Conservation (phyloP, 2,888 invertebrate species). For the Tribolium freemani region DNA sequence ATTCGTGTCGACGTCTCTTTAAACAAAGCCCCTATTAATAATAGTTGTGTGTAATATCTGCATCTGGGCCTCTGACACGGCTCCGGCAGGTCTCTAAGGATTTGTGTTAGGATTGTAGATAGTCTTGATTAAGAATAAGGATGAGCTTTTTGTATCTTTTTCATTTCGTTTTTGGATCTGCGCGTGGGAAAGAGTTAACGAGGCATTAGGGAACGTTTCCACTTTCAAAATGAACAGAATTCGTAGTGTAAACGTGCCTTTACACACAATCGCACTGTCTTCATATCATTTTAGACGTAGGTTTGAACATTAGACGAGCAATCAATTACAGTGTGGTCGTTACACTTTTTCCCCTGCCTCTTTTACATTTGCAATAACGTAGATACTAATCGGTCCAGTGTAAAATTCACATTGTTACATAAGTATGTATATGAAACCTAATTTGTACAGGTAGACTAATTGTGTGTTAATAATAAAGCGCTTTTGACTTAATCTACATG, state of each 20-base stretch:
- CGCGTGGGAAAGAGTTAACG: constrained; percentile 49
- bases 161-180: constrained; percentile 47
- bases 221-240: constrained; percentile 24
- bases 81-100: constrained; percentile 56
- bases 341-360: constrained; percentile 45
- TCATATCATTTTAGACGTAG: constrained; percentile 49
- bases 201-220: constrained; percentile 33
- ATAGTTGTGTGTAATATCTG: constrained; percentile 59
- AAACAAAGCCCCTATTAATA: constrained; percentile 46
- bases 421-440: constrained; percentile 66
- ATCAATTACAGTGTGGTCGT: constrained; percentile 42
- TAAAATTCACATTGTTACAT: constrained; percentile 68
- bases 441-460: constrained; percentile 69
- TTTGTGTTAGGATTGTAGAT: constrained; percentile 66
- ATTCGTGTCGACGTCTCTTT: constrained; percentile 51
- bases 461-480: constrained; percentile 68
- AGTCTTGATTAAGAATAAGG: constrained; percentile 54
- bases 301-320: constrained; percentile 33
- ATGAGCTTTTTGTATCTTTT: constrained; percentile 54
- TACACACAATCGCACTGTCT: constrained; percentile 40
- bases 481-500: constrained; percentile 61
- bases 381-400: constrained; percentile 66
- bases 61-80: constrained; percentile 47
- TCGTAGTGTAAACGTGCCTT: constrained; percentile 39
- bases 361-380: constrained; percentile 60